phyloP scores from a whole-genome alignment of 35 echinoderm and acorn worm species.

The Ptychodera flava region DNA sequence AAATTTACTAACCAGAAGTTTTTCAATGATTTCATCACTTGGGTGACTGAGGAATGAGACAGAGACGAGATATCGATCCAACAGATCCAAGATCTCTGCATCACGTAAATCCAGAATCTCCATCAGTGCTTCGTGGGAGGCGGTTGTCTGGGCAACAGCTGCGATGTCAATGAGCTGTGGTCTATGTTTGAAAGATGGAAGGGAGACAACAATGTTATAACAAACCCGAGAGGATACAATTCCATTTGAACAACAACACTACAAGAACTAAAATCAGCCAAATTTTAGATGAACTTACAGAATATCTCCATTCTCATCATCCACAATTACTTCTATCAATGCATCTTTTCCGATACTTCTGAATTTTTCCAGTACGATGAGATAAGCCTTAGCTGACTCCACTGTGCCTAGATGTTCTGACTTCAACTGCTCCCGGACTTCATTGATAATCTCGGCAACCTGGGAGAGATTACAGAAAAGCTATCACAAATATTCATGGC shows the following conservation, averaged over 20 bases:
- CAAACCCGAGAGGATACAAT: too few relatives aligned
- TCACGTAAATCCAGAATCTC: background rate
- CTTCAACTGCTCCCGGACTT: background rate
- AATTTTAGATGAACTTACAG: too few relatives aligned
- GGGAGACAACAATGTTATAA: too few relatives aligned
- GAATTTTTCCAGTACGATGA: background rate
- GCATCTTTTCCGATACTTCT: background rate
- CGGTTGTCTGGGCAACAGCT: background rate
- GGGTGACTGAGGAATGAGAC: background rate
- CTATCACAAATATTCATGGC: too few relatives aligned
- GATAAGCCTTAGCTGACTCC: background rate
- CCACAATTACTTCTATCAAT: background rate
- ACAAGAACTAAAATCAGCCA: too few relatives aligned
- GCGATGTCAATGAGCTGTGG: background rate
- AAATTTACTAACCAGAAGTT: background rate
- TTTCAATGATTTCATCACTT: background rate
- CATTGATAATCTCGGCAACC: background rate
- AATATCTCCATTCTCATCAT: background rate
- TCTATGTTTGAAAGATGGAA: background rate
- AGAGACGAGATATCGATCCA: background rate
- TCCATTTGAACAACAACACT: too few relatives aligned
- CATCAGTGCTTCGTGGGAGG: background rate
- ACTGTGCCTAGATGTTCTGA: background rate
- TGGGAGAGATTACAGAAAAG: too few relatives aligned
- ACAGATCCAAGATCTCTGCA: background rate